Evolutionary conservation across 2,888 invertebrate species (phyloP).

Genomic region (Melitaea athalia): DNA sequence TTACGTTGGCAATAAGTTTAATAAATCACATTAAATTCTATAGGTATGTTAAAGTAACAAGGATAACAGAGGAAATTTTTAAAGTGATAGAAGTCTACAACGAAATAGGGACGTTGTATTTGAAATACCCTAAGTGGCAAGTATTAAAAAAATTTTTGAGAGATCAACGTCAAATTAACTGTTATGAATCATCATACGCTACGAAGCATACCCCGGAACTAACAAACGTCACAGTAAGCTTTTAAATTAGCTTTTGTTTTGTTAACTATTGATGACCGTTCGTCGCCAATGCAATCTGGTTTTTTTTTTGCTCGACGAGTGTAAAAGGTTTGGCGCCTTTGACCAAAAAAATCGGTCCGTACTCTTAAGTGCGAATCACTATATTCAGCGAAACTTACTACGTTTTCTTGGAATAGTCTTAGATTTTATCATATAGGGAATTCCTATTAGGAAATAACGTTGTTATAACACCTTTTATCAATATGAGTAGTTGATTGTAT

Average conservation of each 20-base stretch:
- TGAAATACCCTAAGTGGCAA: background rate
- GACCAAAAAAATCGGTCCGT: conserved; percentile 56
- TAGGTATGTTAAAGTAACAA: background rate
- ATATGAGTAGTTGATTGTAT: background rate
- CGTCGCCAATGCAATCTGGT: conserved; percentile 56
- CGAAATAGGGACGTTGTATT: background rate
- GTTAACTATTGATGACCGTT: conserved; percentile 62
- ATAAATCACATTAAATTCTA: conserved; percentile 45
- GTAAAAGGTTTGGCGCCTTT: conserved; percentile 79
- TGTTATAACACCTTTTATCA: conserved; percentile 12
- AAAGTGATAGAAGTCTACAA: background rate
- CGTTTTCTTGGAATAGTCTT: conserved; percentile 60
- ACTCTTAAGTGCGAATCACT: conserved; percentile 68
- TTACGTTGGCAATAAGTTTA: conserved; percentile 41
- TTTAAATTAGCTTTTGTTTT: conserved; percentile 71
- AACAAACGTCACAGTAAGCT: conserved; percentile 46
- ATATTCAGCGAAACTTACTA: conserved; percentile 62
- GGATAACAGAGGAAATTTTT: background rate
- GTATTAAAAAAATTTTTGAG: background rate
- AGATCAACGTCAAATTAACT: conserved; percentile 39
- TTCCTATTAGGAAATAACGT: background rate
- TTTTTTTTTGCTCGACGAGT: conserved; percentile 57
- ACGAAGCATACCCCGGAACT: conserved; percentile 45
- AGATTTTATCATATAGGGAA: conserved; percentile 23
- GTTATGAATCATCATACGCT: conserved; percentile 48